Evolutionary conservation across 2,888 invertebrate genomes (phyloP).

Genomic region (Sinotaia quadrata): DNA sequence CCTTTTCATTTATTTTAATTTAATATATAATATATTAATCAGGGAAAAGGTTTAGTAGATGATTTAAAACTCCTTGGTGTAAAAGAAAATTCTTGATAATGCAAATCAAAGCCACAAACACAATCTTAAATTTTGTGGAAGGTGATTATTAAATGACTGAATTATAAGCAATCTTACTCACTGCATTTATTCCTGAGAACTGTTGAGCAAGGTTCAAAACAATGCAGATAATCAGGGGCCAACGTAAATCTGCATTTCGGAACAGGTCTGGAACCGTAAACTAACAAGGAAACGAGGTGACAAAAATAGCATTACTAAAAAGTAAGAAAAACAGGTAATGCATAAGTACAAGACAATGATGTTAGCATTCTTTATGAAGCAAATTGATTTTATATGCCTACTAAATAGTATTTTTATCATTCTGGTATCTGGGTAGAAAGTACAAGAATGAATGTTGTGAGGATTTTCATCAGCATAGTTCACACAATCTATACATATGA

Average conservation of each 20-base stretch:
- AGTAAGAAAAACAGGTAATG: constrained; percentile 1
- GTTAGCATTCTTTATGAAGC: no score
- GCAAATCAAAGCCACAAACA: no score
- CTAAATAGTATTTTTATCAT: neutral
- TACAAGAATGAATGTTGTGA: neutral
- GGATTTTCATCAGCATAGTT: neutral
- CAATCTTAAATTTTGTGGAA: no score
- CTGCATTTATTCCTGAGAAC: constrained; percentile 90
- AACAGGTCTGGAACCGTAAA: constrained; percentile 83
- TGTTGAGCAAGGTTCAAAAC: constrained; percentile 92
- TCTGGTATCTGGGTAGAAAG: neutral
- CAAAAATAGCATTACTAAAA: neutral
- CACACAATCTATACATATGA: neutral
- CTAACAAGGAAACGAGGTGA: constrained; percentile 42
- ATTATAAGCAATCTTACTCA: constrained; percentile 72
- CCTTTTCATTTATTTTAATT: no score
- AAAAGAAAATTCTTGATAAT: no score
- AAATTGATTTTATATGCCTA: no score
- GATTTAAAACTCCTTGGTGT: no score
- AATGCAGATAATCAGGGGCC: constrained; percentile 85
- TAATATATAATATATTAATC: neutral
- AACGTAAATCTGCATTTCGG: constrained; percentile 81
- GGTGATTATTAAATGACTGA: no score
- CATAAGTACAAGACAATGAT: neutral
- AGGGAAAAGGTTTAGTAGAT: no score